A percentile compares a stretch with the other conserved stretches of the same genome.
phyloP scores from a whole-genome alignment of 2,113 vertebrate species.

The Piprites chloris region DNA sequence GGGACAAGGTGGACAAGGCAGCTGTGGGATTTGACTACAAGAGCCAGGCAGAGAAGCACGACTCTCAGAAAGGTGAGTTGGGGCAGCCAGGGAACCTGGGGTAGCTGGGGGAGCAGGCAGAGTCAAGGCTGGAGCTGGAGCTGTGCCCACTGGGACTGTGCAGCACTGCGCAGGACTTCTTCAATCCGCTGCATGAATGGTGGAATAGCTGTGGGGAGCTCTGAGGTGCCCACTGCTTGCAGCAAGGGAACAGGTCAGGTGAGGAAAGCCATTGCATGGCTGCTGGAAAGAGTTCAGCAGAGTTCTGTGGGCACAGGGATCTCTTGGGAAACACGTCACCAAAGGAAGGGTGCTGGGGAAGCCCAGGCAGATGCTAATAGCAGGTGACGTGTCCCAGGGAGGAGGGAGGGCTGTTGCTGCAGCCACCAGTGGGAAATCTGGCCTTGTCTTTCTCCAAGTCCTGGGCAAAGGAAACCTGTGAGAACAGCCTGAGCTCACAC shows the following conservation, averaged over 20 bases:
- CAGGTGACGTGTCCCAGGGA: neutral
- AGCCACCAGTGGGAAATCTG: neutral
- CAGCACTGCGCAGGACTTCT: neutral
- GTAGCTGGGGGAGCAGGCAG: neutral
- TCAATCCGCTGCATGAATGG: neutral
- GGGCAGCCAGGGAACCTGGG: neutral
- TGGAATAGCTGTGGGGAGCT: neutral
- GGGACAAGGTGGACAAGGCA: conserved; percentile 84
- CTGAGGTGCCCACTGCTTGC: neutral
- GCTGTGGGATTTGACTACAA: conserved; percentile 89
- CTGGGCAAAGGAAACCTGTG: neutral
- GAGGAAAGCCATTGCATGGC: neutral
- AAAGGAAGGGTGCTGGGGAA: neutral
- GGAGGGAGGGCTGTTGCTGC: neutral
- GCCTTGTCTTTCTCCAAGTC: neutral
- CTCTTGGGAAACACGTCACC: neutral
- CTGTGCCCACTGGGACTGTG: neutral
- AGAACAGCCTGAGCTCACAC: neutral
- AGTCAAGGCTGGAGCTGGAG: neutral
- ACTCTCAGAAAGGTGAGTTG: conserved; percentile 85
- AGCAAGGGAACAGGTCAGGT: neutral
- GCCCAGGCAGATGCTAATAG: neutral
- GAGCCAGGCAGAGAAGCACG: conserved; percentile 84
- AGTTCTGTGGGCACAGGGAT: neutral
- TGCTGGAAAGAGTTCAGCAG: neutral